Base-by-base conservation (phyloP, 1,140 invertebrate species). In the Hetaerina americana region DNA sequence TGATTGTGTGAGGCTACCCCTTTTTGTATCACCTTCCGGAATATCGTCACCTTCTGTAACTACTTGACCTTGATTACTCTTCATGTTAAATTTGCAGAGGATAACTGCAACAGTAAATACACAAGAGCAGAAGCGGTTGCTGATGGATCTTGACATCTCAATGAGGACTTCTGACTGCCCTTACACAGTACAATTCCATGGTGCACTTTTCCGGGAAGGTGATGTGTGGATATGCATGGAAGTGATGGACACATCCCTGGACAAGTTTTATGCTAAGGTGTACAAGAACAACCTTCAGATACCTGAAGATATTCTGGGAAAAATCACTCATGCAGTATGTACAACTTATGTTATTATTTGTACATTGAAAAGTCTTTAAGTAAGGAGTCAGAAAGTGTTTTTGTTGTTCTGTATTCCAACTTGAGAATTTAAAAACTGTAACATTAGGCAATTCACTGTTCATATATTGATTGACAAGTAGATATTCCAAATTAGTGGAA, bases 141-240 rank as follows among this genome's bases (percentile, higher is more conserved):
- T 98, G 70, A 99, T 98, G 94, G 97, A 99, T 81, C 84, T 99
- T 69, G 96, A 98, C 82, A 91, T 94, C 74, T 93, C 91, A 0
- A 94, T 94, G 92, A 87, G 95, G 75, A 95, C 93, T 73, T 95
- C 95, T 77, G 95, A 94, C 76, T 99, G 96, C 82, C 90, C 90
- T 0, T 95, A 96, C 79, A 99, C 98, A 67, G 97, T 99, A 1
- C 94, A 97, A 78, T 99, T 98, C 85, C 96, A 95, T 82, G 97
- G 97, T 15, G 96, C 95, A 68, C 89, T 99, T 77, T 97, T 99
- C 77, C 89, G 92, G 66, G 93, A 96, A 82, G 94, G 93, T 18
- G 95, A 98, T 82, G 96, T 98, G 27, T 99, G 96, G 96, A 98
- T 99, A 78, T 99, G 96, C 80, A 99, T 99, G 97, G 97, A 99